Evolutionary conservation across 2,797 vertebrate species (phyloP).

Genomic region (Characodon lateralis): DNA sequence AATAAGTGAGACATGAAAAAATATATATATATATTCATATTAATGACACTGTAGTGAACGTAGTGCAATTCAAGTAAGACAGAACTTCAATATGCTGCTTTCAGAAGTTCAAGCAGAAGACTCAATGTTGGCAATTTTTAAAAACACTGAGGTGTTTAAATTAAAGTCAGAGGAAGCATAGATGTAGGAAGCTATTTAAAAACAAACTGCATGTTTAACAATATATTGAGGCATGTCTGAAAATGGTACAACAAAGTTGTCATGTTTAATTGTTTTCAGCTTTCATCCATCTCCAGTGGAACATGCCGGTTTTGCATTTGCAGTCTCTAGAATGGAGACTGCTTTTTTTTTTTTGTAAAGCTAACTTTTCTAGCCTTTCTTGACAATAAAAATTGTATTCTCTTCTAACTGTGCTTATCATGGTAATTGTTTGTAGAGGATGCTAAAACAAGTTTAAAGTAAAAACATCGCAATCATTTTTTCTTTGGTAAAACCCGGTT

Average conservation of each 20-base stretch:
- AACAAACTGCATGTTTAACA: no score
- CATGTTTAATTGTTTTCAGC: background rate
- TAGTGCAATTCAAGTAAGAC: no score
- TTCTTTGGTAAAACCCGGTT: background rate
- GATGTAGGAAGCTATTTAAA: no score
- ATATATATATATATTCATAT: no score
- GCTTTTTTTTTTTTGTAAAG: background rate
- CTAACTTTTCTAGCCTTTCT: background rate
- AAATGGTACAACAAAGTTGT: background rate
- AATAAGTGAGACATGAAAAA: no score
- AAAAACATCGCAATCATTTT: background rate
- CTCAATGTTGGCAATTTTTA: no score
- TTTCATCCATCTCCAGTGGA: background rate
- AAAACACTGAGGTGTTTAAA: no score
- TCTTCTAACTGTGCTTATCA: background rate
- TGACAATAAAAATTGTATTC: no score
- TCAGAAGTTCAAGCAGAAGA: no score
- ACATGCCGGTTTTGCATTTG: background rate
- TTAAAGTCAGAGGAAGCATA: no score
- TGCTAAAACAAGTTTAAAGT: background rate
- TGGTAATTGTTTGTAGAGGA: background rate
- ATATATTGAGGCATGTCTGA: background rate
- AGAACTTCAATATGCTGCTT: no score
- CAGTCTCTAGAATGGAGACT: background rate
- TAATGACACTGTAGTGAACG: no score